phyloP scores from a whole-genome alignment of 2,888 invertebrate genomes.

The Crioceris asparagi region DNA sequence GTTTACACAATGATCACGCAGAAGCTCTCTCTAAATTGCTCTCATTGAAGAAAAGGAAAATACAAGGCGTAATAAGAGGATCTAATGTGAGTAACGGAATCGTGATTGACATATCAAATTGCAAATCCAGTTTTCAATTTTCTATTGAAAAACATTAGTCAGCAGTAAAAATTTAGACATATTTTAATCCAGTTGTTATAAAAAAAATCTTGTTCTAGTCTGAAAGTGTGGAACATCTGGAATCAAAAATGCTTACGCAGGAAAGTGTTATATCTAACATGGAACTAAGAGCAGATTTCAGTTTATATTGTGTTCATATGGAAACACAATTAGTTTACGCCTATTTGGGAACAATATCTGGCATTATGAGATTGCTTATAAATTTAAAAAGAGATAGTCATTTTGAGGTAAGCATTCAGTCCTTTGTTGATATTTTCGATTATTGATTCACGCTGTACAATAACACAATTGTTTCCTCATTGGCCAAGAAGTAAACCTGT shows the following conservation, averaged over 20 bases:
- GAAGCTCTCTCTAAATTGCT: conserved; percentile 50
- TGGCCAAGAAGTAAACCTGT: too few species aligned
- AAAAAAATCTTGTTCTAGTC: conserved; percentile 33
- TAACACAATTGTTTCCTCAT: too few species aligned
- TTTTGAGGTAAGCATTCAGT: conserved; percentile 42
- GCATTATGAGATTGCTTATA: conserved; percentile 46
- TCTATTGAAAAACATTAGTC: too few species aligned
- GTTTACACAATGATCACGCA: conserved; percentile 51
- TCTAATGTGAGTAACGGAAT: conserved; percentile 41
- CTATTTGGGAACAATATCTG: conserved; percentile 48
- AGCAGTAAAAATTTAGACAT: too few species aligned
- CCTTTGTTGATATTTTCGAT: too few species aligned
- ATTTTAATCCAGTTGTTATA: conserved; percentile 1
- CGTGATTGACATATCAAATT: too few species aligned
- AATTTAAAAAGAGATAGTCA: conserved; percentile 44
- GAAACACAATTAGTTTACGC: conserved; percentile 52
- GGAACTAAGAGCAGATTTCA: conserved; percentile 49
- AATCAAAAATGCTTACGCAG: conserved; percentile 51
- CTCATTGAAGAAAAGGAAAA: conserved; percentile 49
- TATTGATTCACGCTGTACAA: too few species aligned
- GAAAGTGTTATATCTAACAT: conserved; percentile 51
- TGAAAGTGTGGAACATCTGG: conserved; percentile 49
- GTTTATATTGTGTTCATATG: conserved; percentile 50
- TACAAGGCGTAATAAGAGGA: conserved; percentile 51
- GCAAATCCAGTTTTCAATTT: too few species aligned